These are phyloP conservation scores for Pseudorectes ferrugineus DNA, from an alignment of 2,113 vertebrate species.

Conservation along the genomic window DNA sequence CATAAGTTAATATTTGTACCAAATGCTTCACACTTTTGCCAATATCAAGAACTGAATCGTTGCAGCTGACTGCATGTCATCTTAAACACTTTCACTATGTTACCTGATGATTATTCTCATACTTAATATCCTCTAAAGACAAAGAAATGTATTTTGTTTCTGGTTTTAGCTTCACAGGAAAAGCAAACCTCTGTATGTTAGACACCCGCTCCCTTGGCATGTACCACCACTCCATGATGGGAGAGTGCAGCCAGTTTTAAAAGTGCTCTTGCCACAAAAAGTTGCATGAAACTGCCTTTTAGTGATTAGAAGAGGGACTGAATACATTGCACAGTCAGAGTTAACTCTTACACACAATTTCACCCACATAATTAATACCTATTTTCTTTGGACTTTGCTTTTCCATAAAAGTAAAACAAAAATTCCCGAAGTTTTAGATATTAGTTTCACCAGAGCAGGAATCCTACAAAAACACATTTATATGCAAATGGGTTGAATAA, in stretches of 20 bases:
- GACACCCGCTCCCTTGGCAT: accelerated
- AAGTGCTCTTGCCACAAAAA: not conserved
- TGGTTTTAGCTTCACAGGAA: not conserved
- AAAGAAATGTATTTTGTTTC: not conserved
- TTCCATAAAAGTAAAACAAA: not conserved
- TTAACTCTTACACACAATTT: not conserved
- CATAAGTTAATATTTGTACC: not conserved
- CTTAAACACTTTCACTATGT: not conserved
- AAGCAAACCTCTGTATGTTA: not conserved
- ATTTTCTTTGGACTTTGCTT: not conserved
- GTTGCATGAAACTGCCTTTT: not conserved
- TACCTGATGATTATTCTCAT: not conserved
- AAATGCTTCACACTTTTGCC: not conserved
- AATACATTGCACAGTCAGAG: not conserved
- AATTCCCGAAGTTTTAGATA: not conserved
- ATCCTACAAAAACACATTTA: not conserved
- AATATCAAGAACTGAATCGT: not conserved
- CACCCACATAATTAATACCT: not conserved
- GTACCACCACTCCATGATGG: not conserved
- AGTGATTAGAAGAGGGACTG: not conserved
- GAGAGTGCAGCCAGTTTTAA: not conserved
- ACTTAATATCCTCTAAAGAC: not conserved
- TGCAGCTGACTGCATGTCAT: not conserved
- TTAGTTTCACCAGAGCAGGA: not conserved
- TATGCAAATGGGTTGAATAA: not conserved